phyloP scores from a whole-genome alignment of 92 coral and sea anemone genomes.

The Parazoanthus atlanticus region DNA sequence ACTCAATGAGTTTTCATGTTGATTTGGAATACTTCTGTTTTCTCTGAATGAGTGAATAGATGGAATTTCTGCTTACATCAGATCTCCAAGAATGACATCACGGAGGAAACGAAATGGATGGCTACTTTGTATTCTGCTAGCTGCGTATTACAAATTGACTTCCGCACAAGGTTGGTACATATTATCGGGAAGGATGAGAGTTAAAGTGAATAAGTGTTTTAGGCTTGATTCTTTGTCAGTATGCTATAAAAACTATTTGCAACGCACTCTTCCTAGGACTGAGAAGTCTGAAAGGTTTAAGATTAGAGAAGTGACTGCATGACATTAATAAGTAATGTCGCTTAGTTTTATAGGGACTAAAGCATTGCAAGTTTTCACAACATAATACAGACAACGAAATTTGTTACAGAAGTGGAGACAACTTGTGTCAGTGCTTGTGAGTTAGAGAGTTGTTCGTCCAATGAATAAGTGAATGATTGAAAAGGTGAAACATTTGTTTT shows the following conservation, averaged over 20 bases:
- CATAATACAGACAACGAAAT: no score
- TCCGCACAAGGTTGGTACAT: constrained; percentile 5
- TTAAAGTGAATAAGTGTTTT: not conserved
- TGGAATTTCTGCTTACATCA: not conserved
- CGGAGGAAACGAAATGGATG: not conserved
- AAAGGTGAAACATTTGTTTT: not conserved
- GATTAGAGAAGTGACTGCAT: not conserved
- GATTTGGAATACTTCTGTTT: not conserved
- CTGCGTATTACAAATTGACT: not conserved
- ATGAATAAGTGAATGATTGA: not conserved
- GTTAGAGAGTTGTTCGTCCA: no score
- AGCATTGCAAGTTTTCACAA: not conserved
- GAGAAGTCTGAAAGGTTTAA: no score
- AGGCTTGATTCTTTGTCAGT: no score
- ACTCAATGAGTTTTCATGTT: not conserved
- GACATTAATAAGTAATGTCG: no score
- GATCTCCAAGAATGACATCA: not conserved
- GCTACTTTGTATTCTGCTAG: not conserved
- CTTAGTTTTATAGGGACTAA: no score
- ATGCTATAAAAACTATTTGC: not conserved
- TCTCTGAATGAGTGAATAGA: not conserved
- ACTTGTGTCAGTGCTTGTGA: not conserved
- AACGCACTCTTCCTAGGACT: not conserved
- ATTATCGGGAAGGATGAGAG: not conserved
- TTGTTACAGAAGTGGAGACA: not conserved